These are phyloP conservation scores for Eupithecia exiguata DNA, from an alignment of 2,888 invertebrate species.

Conservation along the genomic window DNA sequence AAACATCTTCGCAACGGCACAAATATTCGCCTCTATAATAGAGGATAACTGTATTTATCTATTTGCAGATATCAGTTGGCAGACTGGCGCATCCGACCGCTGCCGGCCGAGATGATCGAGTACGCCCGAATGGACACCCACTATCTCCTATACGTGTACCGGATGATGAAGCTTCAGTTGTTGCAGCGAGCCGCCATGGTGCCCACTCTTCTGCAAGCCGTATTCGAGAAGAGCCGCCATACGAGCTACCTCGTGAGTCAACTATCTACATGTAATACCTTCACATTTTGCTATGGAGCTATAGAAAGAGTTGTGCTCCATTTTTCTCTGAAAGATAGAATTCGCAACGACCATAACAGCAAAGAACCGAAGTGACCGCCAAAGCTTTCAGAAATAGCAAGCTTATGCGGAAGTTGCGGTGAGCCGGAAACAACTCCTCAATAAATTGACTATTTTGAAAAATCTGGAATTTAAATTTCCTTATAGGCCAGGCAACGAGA, in stretches of 20 bases:
- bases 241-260: slow-evolving; percentile 80
- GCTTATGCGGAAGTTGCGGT: no score
- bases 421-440: no score
- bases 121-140: slow-evolving; percentile 98
- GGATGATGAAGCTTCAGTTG: slow-evolving; percentile 89
- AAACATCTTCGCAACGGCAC: no score
- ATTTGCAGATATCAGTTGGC: slow-evolving; percentile 90
- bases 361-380: no score
- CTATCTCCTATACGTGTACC: slow-evolving; percentile 95
- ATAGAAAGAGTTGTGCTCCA: no score
- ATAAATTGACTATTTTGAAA: no score
- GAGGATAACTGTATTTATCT: not conserved
- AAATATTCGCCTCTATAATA: not conserved
- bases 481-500: no score
- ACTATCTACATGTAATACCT: not conserved
- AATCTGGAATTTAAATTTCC: no score
- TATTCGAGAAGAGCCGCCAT: slow-evolving; percentile 89
- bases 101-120: slow-evolving; percentile 89
- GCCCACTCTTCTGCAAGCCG: slow-evolving; percentile 86
- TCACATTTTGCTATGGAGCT: no score
- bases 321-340: no score
- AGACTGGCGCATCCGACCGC: slow-evolving; percentile 96
- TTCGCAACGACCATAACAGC: no score
- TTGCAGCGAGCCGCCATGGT: slow-evolving; percentile 79
- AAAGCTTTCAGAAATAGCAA: no score